These are phyloP conservation scores for Brachionus plicatilis DNA, from an alignment of 1,140 invertebrate species.

Conservation along the genomic window DNA sequence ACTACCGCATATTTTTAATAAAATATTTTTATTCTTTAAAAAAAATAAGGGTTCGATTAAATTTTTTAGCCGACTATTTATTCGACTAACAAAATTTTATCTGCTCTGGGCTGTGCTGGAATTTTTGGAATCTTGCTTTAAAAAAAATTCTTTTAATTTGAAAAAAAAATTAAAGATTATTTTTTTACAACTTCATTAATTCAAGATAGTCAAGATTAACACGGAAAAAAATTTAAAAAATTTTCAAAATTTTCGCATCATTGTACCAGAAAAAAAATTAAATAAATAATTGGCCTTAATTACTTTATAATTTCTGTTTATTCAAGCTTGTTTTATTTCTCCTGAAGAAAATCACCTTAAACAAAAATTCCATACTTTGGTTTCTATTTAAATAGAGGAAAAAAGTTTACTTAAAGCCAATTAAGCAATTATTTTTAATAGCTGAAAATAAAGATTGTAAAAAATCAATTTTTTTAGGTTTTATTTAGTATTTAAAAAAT, in stretches of 20 bases:
- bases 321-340: not conserved
- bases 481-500: not conserved
- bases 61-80: not conserved
- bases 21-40: not conserved
- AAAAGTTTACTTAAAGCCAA: not conserved
- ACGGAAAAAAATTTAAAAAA: not conserved
- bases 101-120: not conserved
- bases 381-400: not conserved
- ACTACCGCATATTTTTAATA: slow-evolving; percentile 17
- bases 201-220: no score
- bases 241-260: not conserved
- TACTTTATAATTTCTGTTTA: not conserved
- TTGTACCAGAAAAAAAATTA: not conserved
- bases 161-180: not conserved
- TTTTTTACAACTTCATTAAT: no score
- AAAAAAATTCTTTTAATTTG: not conserved
- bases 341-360: not conserved
- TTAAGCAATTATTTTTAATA: not conserved
- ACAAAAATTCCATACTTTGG: not conserved
- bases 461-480: not conserved
- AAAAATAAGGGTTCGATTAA: not conserved
- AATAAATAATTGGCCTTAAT: not conserved
- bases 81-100: not conserved
- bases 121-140: not conserved
- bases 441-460: not conserved